phyloP scores from a whole-genome alignment of 1,140 invertebrate genomes.

The Drosophila virilis region DNA sequence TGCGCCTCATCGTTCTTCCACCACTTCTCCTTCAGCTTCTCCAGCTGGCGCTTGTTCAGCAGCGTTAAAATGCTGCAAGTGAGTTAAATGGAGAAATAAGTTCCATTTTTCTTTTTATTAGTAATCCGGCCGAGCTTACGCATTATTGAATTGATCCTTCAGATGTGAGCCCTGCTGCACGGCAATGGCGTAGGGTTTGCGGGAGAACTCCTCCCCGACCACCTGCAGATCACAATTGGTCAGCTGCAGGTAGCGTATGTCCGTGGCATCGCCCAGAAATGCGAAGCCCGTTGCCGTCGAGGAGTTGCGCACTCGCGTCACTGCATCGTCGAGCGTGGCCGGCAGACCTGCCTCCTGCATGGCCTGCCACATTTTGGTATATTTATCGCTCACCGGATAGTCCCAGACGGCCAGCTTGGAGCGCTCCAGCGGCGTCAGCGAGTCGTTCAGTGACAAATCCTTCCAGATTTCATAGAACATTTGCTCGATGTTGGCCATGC shows the following conservation, averaged over 20 bases:
- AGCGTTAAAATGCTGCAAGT: slow-evolving; percentile 93
- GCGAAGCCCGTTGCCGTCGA: slow-evolving; percentile 93
- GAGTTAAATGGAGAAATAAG: slow-evolving; percentile 72
- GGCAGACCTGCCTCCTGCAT: slow-evolving; percentile 96
- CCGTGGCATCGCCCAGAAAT: slow-evolving; percentile 96
- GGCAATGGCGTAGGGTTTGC: slow-evolving; percentile 98
- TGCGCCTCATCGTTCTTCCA: slow-evolving; percentile 94
- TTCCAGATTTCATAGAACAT: slow-evolving; percentile 99
- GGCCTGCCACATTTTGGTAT: slow-evolving; percentile 99
- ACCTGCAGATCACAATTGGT: slow-evolving; percentile 96
- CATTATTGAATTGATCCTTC: slow-evolving; percentile 95
- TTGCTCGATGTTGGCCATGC: slow-evolving; percentile 98
- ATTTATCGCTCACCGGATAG: slow-evolving; percentile 99
- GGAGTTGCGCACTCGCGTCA: slow-evolving; percentile 90
- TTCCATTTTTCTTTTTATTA: neutral
- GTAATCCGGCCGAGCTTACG: slow-evolving; percentile 85
- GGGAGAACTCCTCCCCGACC: slow-evolving; percentile 97
- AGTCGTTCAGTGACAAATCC: slow-evolving; percentile 98
- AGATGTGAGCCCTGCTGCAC: slow-evolving; percentile 97
- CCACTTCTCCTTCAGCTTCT: slow-evolving; percentile 97
- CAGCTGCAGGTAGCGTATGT: slow-evolving; percentile 93
- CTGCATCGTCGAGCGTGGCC: slow-evolving; percentile 89
- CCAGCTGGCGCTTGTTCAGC: slow-evolving; percentile 95
- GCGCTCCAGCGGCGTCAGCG: slow-evolving; percentile 93
- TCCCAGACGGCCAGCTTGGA: slow-evolving; percentile 99